These are phyloP conservation scores for Ciconia stormi DNA, from an alignment of 2,113 vertebrate species.

Conservation along the genomic window DNA sequence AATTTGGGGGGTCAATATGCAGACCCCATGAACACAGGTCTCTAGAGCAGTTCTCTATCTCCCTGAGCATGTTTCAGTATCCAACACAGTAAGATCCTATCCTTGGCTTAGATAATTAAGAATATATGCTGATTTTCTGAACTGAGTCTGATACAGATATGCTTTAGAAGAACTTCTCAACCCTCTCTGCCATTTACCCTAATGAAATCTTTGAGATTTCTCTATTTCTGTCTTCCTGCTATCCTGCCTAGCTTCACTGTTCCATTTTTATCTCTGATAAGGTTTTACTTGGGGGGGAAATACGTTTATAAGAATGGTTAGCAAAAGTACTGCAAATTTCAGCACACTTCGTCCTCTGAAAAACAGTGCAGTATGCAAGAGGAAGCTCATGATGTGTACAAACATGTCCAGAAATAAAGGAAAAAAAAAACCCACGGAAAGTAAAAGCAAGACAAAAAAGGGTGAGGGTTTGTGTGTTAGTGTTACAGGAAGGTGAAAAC, in stretches of 20 bases:
- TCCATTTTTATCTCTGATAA: not conserved
- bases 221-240: not conserved
- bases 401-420: conserved; percentile 2
- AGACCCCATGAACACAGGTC: not conserved
- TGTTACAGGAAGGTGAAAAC: conserved; percentile 24
- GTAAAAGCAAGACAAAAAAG: conserved; percentile 19
- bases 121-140: not conserved
- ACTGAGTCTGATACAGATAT: not conserved
- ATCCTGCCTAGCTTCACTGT: not conserved
- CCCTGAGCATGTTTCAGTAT: not conserved
- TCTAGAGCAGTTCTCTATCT: not conserved
- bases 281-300: not conserved
- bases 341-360: not conserved
- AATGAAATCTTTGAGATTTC: not conserved
- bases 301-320: not conserved
- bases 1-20: not conserved
- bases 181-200: not conserved
- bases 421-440: not conserved
- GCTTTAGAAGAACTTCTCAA: not conserved
- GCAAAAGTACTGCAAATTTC: not conserved
- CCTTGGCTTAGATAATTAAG: not conserved
- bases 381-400: not conserved
- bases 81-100: not conserved
- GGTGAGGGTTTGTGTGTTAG: not conserved
- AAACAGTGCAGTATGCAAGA: not conserved